Evolutionary conservation across 2,113 vertebrate genomes (phyloP).

Genomic region (Muntiacus muntjak): DNA sequence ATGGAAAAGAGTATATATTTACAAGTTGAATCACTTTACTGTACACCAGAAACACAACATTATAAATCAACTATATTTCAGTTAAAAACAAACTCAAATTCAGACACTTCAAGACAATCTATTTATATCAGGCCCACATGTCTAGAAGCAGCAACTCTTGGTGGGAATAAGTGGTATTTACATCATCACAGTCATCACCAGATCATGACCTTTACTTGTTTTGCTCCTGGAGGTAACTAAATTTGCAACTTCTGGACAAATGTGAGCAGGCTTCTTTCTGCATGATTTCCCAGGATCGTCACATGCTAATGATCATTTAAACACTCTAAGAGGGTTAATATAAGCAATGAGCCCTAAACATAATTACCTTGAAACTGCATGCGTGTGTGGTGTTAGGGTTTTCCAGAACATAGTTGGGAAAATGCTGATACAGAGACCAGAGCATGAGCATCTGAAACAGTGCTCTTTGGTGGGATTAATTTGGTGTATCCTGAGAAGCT

Average conservation of each 20-base stretch:
- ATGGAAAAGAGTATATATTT: background rate
- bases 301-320: background rate
- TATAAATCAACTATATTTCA: background rate
- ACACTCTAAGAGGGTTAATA: background rate
- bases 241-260: background rate
- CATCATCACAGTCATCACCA: background rate
- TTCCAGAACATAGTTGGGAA: background rate
- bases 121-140: background rate
- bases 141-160: background rate
- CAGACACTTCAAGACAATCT: background rate
- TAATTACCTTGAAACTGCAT: background rate
- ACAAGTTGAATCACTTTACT: background rate
- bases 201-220: background rate
- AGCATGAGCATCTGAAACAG: background rate
- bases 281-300: background rate
- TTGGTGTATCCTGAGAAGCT: background rate
- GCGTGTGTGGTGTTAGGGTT: background rate
- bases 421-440: background rate
- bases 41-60: background rate
- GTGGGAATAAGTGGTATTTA: background rate
- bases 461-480: background rate
- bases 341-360: background rate
- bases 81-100: background rate
- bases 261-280: background rate
- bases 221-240: background rate